Conservation (phyloP, 1,140 invertebrate genomes). For the Caenorhabditis inopinata region DNA sequence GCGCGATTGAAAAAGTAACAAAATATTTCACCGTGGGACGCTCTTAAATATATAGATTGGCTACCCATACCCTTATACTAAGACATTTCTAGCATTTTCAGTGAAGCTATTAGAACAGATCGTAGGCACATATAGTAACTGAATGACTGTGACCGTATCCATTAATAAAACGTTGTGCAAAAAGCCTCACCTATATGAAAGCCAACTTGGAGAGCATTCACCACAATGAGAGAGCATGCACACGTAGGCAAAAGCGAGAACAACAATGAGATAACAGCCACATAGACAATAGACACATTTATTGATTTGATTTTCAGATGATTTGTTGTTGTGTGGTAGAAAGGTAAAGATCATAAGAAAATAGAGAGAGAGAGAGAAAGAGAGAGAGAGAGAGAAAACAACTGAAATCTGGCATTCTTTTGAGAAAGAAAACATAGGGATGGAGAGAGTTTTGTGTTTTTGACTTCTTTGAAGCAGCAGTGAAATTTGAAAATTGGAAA, state of each 20-base stretch:
- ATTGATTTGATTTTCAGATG: slow-evolving; percentile 27
- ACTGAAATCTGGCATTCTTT: slow-evolving; percentile 33
- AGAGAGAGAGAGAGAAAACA: slow-evolving; percentile 36
- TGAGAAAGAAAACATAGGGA: slow-evolving; percentile 31
- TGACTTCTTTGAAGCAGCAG: slow-evolving; percentile 28
- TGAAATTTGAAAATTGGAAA: slow-evolving; percentile 27
- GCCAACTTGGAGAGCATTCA: background rate
- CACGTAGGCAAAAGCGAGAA: background rate
- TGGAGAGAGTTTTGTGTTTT: background rate
- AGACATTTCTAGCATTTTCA: no score
- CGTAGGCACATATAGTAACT: background rate
- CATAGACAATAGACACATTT: slow-evolving; percentile 23
- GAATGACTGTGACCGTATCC: background rate
- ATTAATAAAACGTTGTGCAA: background rate
- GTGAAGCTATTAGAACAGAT: no score
- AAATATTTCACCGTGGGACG: no score
- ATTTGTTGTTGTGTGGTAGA: slow-evolving; percentile 27
- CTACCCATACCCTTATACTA: no score
- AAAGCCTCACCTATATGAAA: slow-evolving; percentile 19
- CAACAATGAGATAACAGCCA: no score
- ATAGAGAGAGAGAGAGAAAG: slow-evolving; percentile 20
- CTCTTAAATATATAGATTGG: no score
- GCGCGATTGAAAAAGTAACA: no score
- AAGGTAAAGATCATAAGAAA: slow-evolving; percentile 29
- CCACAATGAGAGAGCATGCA: slow-evolving; percentile 15